Evolutionary conservation across 2,888 invertebrate species (phyloP), one percentile per base, ranked within the genome.

Genomic region (Andrena bicolor): DNA sequence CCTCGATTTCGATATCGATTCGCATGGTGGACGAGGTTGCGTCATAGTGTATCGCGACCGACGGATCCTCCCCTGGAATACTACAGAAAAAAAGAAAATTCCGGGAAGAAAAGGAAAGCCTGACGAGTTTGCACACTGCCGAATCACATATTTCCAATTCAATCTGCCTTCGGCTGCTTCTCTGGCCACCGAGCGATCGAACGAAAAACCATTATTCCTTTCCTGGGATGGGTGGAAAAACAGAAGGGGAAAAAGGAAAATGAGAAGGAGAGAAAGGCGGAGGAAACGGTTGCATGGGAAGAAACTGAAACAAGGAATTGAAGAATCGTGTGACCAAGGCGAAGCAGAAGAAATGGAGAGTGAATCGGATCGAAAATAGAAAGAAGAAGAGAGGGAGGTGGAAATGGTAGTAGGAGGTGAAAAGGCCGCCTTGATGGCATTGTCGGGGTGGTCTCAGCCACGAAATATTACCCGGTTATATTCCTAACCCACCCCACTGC

Each of bases 91-190:
- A 61, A 69, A 49, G 32, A 26, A n/a, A 49, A 28, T 56, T 79
- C 64, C n/a, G 41, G 58, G 32, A 35, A 66, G 61, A 76, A 76
- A 41, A 77, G 84, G 78, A 87, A 88, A 84, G 78, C 82, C 86
- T 88, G 88, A 89, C 89, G 90, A 92, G 91, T 92, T 91, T 92
- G 91, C 90, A 91, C 90, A 88, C 89, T 90, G 88, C 85, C 89
- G 90, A 90, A 91, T 92, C 90, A 88, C 91, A 91, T 92, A 91
- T 91, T 92, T 92, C 87, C 91, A 91, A 92, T 92, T 92, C 92
- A 90, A 91, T 90, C 91, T 91, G 86, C 87, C 86, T 85, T 79
- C 78, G 76, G 64, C 76, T 70, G 72, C 48, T 56, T 10, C 26
- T 61, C 63, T 63, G 69, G 65, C 69, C 84, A 69, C 82, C 83